Evolutionary conservation across 2,113 vertebrate species (phyloP), one percentile per base, ranked within the genome.

Genomic region (Phyllopteryx taeniolatus): DNA sequence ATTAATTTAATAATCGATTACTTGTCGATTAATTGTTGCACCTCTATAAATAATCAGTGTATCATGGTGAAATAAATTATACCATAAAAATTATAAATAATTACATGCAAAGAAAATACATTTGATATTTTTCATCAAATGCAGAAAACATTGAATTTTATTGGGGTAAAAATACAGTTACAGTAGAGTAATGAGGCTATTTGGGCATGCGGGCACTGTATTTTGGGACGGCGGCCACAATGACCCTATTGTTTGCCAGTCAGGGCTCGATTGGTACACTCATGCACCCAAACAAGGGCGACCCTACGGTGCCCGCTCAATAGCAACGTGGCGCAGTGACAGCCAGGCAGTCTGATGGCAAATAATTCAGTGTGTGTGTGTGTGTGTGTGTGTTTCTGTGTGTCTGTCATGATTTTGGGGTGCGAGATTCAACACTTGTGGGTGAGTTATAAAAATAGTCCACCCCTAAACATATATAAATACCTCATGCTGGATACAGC

Each of bases 391-490:
- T 51, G 27, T 27, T 22, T 27, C 14, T 49, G 14, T 9, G 8
- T 20, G 27, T 8, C 20, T 11, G 8, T 53, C 46, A 20, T 31
- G 6, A 11, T 47, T 20, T 53, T 53, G 15, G 14, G 15, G 47
- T n/a, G 31, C 4, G 8, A 53, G 4, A 54, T 51, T 51, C 47
- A 39, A 68, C 17, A 35, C 22, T 68, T 31, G 62, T 42, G 19
- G 12, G 33, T 86, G 76, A 88, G 87, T 87, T 82, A 80, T 85
- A 44, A 76, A 88, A 66, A 67, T 82, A 63, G 39, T 39, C 43
- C 74, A 73, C 79, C 69, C 61, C 33, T 57, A 20, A 66, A 46
- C 64, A 17, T 8, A 78, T 44, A 56, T 15, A 79, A 68, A 74
- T 35, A 6, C 70, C 54, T 67, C 46, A 72, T 27, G 17, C 39